Conservation (phyloP, 2,888 invertebrate species). For the Tipula lateralis region DNA sequence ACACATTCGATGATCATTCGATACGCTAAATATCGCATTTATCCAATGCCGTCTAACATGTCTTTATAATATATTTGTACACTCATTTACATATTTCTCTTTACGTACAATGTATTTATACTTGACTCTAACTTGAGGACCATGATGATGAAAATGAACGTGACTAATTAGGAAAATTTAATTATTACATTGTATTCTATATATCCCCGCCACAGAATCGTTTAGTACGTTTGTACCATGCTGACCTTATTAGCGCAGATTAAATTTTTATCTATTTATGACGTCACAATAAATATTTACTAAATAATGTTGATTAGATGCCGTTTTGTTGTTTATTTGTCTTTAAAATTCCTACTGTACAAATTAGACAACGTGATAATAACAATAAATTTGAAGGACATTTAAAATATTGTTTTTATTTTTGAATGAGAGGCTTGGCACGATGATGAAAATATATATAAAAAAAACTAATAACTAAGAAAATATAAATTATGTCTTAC, state of each 20-base stretch:
- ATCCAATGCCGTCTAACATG: background rate
- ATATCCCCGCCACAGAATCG: background rate
- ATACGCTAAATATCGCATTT: background rate
- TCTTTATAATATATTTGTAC: background rate
- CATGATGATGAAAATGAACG: background rate
- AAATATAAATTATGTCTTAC: background rate
- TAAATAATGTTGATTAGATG: background rate
- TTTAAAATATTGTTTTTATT: background rate
- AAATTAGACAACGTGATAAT: background rate
- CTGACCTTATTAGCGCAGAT: background rate
- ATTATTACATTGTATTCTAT: background rate
- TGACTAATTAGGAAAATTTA: background rate
- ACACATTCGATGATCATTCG: background rate
- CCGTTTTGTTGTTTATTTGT: constrained; percentile 15
- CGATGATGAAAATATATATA: background rate
- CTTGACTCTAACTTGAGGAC: background rate
- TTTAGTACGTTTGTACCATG: background rate
- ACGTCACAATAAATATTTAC: background rate
- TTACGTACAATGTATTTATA: background rate
- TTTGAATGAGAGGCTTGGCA: constrained; percentile 8
- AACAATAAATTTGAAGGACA: constrained; percentile 1
- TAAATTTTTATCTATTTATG: background rate
- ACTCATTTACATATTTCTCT: background rate
- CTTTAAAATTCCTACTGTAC: background rate
- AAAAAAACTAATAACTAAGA: background rate